phyloP scores from a whole-genome alignment of 2,888 invertebrate genomes.

The Peribatodes rhomboidaria region DNA sequence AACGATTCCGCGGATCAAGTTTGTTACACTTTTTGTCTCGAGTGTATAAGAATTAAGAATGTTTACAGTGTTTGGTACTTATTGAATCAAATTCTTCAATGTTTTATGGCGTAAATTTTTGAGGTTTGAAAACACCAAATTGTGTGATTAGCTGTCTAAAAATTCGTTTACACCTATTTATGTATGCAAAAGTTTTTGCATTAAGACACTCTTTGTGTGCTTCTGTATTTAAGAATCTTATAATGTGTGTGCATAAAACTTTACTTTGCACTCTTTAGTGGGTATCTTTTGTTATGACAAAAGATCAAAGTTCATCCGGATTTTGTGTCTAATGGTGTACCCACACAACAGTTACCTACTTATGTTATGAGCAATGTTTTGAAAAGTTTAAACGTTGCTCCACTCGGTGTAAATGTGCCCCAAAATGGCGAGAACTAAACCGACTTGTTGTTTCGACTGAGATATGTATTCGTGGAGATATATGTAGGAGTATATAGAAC shows the following conservation, averaged over 20 bases:
- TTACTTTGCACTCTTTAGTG: background rate
- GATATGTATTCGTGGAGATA: constrained; percentile 16
- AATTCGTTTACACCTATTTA: background rate
- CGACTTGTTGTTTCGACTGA: constrained; percentile 33
- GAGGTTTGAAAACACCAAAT: background rate
- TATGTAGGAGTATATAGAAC: constrained; percentile 26
- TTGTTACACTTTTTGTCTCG: constrained; percentile 10
- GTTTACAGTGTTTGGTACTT: constrained; percentile 3
- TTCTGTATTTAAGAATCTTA: background rate
- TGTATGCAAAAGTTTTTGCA: background rate
- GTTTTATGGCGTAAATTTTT: background rate
- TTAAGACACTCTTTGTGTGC: background rate
- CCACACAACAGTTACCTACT: background rate
- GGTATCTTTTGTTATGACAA: background rate
- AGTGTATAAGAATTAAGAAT: background rate
- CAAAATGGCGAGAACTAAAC: background rate
- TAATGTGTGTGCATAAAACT: background rate
- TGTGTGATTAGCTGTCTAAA: background rate
- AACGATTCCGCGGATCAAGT: constrained; percentile 11
- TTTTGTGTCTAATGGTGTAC: background rate
- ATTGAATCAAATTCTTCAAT: background rate
- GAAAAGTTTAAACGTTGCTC: background rate
- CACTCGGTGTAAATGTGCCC: background rate
- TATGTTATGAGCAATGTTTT: background rate
- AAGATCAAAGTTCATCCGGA: background rate